Conservation (phyloP, 2,113 vertebrate species). For the Pygoscelis adeliae region DNA sequence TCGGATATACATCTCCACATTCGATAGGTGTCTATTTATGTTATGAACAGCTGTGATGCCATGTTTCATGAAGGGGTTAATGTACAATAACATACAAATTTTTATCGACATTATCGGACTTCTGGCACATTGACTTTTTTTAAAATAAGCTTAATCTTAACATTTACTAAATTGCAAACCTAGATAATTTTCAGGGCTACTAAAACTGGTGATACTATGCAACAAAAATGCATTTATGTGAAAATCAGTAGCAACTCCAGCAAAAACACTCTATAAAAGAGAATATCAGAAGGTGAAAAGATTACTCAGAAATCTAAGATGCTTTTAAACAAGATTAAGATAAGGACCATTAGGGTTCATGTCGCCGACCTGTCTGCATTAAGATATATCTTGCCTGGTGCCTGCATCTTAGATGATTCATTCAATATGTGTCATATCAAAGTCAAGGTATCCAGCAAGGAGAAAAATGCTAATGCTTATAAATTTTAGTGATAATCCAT, state of each 20-base stretch:
- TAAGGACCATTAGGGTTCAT: constrained; percentile 89
- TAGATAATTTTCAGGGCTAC: background rate
- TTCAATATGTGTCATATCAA: constrained; percentile 84
- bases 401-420: constrained; percentile 78
- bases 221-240: constrained; percentile 58
- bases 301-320: constrained; percentile 85
- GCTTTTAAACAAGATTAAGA: constrained; percentile 94
- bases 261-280: constrained; percentile 75
- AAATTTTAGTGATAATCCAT: constrained; percentile 73
- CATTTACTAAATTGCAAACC: background rate
- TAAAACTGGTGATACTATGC: background rate
- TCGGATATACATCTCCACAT: background rate
- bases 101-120: background rate
- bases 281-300: constrained; percentile 83
- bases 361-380: constrained; percentile 89
- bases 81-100: background rate
- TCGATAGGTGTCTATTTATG: background rate
- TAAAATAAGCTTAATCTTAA: background rate
- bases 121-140: background rate
- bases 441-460: constrained; percentile 76
- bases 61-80: background rate
- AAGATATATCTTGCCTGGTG: constrained; percentile 84
- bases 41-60: background rate
- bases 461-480: constrained; percentile 77
- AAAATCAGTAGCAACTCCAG: constrained; percentile 62